Base-by-base conservation (phyloP, 2,113 vertebrate genomes). In the Puffinus mauretanicus region DNA sequence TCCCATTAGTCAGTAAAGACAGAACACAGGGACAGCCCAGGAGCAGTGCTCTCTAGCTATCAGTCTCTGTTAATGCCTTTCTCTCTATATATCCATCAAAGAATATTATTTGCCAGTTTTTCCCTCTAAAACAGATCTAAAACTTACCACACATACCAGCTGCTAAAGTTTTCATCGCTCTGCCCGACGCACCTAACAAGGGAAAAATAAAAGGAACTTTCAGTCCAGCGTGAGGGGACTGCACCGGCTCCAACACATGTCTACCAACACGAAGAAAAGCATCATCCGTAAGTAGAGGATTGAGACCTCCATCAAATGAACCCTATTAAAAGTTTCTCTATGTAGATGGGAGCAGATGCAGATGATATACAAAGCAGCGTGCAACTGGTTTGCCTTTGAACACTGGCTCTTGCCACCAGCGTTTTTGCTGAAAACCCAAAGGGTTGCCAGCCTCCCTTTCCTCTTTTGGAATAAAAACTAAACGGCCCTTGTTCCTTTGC, bases 111-210 rank as follows among this genome's bases (percentile, higher is more conserved):
- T 94, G 62, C 38, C 78, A 88, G 47, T 62, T 91, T 88, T 88
- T 38, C 52, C 26, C 57, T 85, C 66, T 73, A 87, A 90, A 95
- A 38, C 70, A 91, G 54, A 62, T 73, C 79, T 85, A 73, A 86
- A 79, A 71, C 98, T 98, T 97, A 98, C 98, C 98, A 98, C 78
- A 98, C 87, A 67, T 96, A 95, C 98, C 97, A 98, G 89, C 36
- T 96, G 73, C 76, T 96, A 12, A 96, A 76, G 51, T 96, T 95
- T 51, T 94, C 96, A 57, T 97, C 2, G 0, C 77, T 94, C 67
- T 94, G 96, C 80, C 55, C 38, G 13, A 66, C 2, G 19, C 96
- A 98, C 91, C 98, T 98, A 55, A 46, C 76, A 76, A 93, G 84
- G 86, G 12, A 90, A 93, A 91, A 92, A 94, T 73, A 46, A 66